These are phyloP conservation scores for Myotis vivesi DNA, from an alignment of 2,797 vertebrate species.

Conservation along the genomic window DNA sequence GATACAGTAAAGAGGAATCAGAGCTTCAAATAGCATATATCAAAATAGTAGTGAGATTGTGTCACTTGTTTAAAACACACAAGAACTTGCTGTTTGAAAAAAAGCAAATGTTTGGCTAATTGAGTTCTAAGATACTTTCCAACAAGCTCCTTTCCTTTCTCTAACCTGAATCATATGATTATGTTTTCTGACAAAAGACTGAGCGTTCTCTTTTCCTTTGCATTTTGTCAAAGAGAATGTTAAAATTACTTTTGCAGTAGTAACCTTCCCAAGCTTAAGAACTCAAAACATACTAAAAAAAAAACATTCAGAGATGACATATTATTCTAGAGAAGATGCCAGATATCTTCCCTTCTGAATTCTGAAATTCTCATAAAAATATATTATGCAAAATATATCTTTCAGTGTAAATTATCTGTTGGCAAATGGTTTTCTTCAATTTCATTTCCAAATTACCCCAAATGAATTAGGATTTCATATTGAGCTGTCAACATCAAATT, in stretches of 20 bases:
- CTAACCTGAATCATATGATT: slow-evolving; percentile 65
- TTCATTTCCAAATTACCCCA: slow-evolving; percentile 72
- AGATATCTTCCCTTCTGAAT: slow-evolving; percentile 41
- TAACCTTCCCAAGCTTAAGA: slow-evolving; percentile 66
- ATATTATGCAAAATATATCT: slow-evolving; percentile 74
- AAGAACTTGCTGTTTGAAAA: slow-evolving; percentile 33
- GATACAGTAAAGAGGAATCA: slow-evolving; percentile 10
- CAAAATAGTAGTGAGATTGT: slow-evolving; percentile 12
- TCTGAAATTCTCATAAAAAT: slow-evolving; percentile 72
- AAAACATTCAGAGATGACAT: slow-evolving; percentile 63
- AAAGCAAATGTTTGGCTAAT: slow-evolving; percentile 51
- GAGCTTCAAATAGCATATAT: not conserved
- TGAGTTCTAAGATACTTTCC: slow-evolving; percentile 36
- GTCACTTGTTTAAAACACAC: slow-evolving; percentile 21
- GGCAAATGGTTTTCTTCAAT: slow-evolving; percentile 69
- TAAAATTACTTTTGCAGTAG: slow-evolving; percentile 65
- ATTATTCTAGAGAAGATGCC: slow-evolving; percentile 47
- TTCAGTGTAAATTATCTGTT: slow-evolving; percentile 64
- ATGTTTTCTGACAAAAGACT: slow-evolving; percentile 45
- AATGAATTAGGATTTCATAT: slow-evolving; percentile 70
- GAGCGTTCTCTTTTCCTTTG: slow-evolving; percentile 59
- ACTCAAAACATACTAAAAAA: not conserved
- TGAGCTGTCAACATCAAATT: slow-evolving; percentile 72
- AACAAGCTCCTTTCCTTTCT: slow-evolving; percentile 61
- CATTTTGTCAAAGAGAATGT: slow-evolving; percentile 74